phyloP scores from a whole-genome alignment of 2,888 invertebrate genomes.

The Hypena proboscidalis region DNA sequence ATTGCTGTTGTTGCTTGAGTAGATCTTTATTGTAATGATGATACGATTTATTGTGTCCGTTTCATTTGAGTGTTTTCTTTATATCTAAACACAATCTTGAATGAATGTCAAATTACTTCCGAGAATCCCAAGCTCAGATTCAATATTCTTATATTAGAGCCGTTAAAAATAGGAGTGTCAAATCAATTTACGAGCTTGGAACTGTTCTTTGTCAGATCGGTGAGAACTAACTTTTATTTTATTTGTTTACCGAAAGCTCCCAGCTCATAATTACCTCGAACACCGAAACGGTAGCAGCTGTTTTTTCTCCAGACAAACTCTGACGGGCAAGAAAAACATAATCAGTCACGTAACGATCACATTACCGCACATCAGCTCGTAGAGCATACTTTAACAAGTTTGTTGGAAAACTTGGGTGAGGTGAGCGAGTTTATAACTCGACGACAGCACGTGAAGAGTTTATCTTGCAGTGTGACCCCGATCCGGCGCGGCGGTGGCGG shows the following conservation, averaged over 20 bases:
- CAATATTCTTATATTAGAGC: no score
- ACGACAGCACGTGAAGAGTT: slow-evolving; percentile 64
- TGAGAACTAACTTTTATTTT: no score
- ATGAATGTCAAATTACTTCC: no score
- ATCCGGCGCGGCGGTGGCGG: slow-evolving; percentile 49
- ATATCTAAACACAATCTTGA: no score
- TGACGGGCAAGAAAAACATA: slow-evolving; percentile 30
- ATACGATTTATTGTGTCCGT: no score
- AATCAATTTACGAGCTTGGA: no score
- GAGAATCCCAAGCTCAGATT: no score
- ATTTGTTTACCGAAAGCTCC: slow-evolving; percentile 1
- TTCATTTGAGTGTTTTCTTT: no score
- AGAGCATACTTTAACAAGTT: slow-evolving; percentile 49
- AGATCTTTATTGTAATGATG: no score
- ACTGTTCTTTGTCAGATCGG: no score
- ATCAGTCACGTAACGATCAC: slow-evolving; percentile 47
- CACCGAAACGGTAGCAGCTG: slow-evolving; percentile 6
- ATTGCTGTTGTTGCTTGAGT: no score
- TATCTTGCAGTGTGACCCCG: slow-evolving; percentile 73
- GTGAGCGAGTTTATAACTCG: slow-evolving; percentile 65
- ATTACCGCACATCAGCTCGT: slow-evolving; percentile 46
- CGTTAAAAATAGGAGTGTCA: no score
- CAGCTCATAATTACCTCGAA: slow-evolving; percentile 4
- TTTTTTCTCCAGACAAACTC: slow-evolving; percentile 22
- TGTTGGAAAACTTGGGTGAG: slow-evolving; percentile 56